A percentile compares a stretch with the other conserved stretches of the same genome.
These are phyloP conservation scores for Agonopterix heracliana DNA, from an alignment of 2,888 invertebrate species.

Conservation along the genomic window DNA sequence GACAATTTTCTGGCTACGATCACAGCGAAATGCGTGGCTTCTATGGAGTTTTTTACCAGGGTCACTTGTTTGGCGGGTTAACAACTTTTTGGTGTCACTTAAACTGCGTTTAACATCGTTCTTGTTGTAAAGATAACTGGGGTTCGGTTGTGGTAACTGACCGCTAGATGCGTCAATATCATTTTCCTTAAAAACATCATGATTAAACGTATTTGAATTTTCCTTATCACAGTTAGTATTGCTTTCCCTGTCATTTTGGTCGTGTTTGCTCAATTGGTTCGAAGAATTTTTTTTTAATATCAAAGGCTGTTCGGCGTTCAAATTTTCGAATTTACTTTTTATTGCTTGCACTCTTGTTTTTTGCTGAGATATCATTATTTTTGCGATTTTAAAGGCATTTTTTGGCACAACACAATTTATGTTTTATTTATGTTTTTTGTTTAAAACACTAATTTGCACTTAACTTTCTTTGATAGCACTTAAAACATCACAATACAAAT, in stretches of 20 bases:
- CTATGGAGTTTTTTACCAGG: slow-evolving; percentile 75
- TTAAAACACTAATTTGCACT: background rate
- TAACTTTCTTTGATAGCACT: background rate
- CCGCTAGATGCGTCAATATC: slow-evolving; percentile 32
- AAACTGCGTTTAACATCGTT: slow-evolving; percentile 42
- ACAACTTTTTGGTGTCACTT: slow-evolving; percentile 45
- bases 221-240: slow-evolving; percentile 5
- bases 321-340: slow-evolving; percentile 78
- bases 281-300: slow-evolving; percentile 23
- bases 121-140: slow-evolving; percentile 56
- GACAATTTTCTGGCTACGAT: slow-evolving; percentile 54
- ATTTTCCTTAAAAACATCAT: slow-evolving; percentile 17
- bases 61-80: slow-evolving; percentile 66
- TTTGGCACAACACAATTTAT: slow-evolving; percentile 3
- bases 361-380: slow-evolving; percentile 67
- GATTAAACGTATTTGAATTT: background rate
- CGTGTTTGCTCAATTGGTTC: slow-evolving; percentile 6
- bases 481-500: background rate
- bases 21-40: slow-evolving; percentile 77
- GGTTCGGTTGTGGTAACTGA: slow-evolving; percentile 42
- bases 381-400: slow-evolving; percentile 47
- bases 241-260: background rate
- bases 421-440: background rate
- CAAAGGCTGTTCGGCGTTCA: slow-evolving; percentile 37
- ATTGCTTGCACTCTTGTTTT: slow-evolving; percentile 79